Percentiles rank a stretch among this genome's conserved stretches.
Conservation (phyloP, 2,888 invertebrate species). For the Drosophila sordidapex region DNA sequence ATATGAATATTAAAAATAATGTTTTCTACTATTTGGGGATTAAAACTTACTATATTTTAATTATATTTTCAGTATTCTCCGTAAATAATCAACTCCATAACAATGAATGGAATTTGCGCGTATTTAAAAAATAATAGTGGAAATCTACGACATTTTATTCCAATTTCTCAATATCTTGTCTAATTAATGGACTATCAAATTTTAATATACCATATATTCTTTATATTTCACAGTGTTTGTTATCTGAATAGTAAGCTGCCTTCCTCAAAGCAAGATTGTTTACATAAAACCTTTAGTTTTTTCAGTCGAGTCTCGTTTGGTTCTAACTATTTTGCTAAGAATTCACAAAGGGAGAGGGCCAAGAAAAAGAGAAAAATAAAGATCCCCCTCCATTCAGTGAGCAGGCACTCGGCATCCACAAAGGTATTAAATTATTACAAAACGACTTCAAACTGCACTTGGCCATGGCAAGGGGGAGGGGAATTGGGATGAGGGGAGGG, state of each 20-base stretch:
- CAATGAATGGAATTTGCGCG: too few species aligned
- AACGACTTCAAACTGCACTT: slow-evolving; percentile 55
- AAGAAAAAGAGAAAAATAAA: slow-evolving; percentile 2
- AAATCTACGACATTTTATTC: too few species aligned
- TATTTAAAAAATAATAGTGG: too few species aligned
- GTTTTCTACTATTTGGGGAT: too few species aligned
- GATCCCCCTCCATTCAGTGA: slow-evolving; percentile 14
- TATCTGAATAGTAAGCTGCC: background rate
- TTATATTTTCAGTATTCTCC: background rate
- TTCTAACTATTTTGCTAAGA: slow-evolving; percentile 28
- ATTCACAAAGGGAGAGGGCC: slow-evolving; percentile 43
- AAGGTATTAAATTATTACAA: slow-evolving; percentile 72
- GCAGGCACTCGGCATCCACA: slow-evolving; percentile 49
- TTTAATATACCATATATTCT: background rate
- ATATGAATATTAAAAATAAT: too few species aligned
- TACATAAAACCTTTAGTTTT: slow-evolving; percentile 21
- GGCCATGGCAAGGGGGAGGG: background rate
- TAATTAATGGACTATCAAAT: background rate
- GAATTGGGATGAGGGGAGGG: background rate
- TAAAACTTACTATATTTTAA: background rate
- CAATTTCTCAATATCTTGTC: background rate
- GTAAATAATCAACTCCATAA: background rate
- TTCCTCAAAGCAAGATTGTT: slow-evolving; percentile 26
- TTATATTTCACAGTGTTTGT: background rate
- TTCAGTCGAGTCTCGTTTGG: slow-evolving; percentile 21